A percentile compares a stretch with the other conserved stretches of the same genome.
Conservation (phyloP, 2,888 invertebrate genomes). For the Acrocyrtus sp. region DNA sequence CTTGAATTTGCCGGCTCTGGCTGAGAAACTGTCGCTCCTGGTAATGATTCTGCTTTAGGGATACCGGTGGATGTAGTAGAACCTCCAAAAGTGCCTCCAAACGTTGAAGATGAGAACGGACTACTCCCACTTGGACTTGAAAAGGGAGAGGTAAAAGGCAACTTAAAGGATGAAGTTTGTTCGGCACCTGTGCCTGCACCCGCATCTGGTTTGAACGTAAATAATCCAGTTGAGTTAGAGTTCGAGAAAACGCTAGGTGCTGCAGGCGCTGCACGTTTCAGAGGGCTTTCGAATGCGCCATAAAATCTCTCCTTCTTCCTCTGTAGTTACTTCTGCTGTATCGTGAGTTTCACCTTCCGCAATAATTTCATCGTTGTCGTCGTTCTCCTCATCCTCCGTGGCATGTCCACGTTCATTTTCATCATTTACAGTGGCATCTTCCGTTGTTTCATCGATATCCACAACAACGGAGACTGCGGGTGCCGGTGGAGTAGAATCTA, state of each 20-base stretch:
- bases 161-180: slow-evolving; percentile 21
- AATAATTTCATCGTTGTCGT: neutral
- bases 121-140: slow-evolving; percentile 17
- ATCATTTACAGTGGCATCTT: slow-evolving; percentile 17
- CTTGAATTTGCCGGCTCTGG: no score
- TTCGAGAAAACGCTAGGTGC: neutral
- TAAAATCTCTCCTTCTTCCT: slow-evolving; percentile 21
- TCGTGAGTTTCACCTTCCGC: slow-evolving; percentile 35
- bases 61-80: no score
- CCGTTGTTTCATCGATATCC: slow-evolving; percentile 31
- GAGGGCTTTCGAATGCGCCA: slow-evolving; percentile 35
- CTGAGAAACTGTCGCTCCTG: no score
- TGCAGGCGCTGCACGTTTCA: slow-evolving; percentile 21
- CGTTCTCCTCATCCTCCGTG: neutral
- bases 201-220: slow-evolving; percentile 28
- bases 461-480: no score
- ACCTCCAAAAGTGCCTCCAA: no score
- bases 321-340: slow-evolving; percentile 41
- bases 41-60: no score
- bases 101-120: slow-evolving; percentile 23
- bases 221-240: neutral
- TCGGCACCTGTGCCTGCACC: slow-evolving; percentile 2
- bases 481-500: no score
- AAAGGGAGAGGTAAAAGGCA: slow-evolving; percentile 31
- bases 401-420: neutral